Evolutionary conservation across 1,140 invertebrate species (phyloP).

Genomic region (Philaenus spumarius): DNA sequence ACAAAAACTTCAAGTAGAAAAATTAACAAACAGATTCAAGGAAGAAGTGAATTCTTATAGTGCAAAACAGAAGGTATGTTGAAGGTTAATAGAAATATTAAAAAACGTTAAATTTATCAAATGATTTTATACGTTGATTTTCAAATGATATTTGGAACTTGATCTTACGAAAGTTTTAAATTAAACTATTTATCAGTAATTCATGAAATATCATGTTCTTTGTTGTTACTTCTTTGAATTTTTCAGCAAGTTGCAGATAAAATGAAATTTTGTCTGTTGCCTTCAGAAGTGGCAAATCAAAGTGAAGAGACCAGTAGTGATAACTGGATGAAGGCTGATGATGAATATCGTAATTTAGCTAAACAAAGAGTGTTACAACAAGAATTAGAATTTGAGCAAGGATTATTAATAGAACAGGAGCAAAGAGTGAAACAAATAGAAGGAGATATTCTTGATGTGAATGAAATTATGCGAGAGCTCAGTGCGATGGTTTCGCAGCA

Average conservation of each 20-base stretch:
- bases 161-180: not conserved
- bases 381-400: constrained; percentile 66
- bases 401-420: constrained; percentile 64
- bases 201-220: not conserved
- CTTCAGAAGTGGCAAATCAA: constrained; percentile 2
- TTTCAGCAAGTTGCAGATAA: constrained; percentile 63
- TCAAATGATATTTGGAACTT: not conserved
- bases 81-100: not conserved
- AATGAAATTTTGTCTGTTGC: constrained; percentile 61
- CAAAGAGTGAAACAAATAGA: constrained; percentile 68
- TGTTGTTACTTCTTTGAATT: not conserved
- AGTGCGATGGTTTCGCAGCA: constrained; percentile 73
- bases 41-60: constrained; percentile 72
- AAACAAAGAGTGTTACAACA: constrained; percentile 43
- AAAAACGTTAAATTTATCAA: not conserved
- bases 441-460: constrained; percentile 81
- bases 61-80: constrained; percentile 62
- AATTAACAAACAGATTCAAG: constrained; percentile 71
- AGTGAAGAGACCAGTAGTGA: not conserved
- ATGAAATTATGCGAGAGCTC: constrained; percentile 88
- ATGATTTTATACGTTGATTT: not conserved
- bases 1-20: constrained; percentile 73
- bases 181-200: not conserved
- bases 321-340: constrained; percentile 34
- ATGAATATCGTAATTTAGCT: constrained; percentile 25